phyloP scores from a whole-genome alignment of 1,140 invertebrate genomes.

The Anastatus disparis region DNA sequence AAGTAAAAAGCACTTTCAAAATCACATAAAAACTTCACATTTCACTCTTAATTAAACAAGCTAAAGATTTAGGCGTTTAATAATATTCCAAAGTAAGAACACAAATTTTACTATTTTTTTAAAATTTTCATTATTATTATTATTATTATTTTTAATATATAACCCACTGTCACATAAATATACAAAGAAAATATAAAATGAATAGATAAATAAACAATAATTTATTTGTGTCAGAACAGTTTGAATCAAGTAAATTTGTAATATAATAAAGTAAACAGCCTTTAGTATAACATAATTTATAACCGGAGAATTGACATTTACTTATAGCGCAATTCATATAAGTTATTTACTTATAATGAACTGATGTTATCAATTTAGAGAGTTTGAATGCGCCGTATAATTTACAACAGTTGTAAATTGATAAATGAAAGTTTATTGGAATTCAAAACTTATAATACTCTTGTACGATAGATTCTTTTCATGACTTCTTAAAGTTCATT shows the following conservation, averaged over 20 bases:
- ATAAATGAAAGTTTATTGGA: conserved; percentile 28
- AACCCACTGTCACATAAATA: too few species aligned
- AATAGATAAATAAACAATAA: neutral
- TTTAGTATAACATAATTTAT: neutral
- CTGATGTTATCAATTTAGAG: neutral
- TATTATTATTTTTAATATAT: too few species aligned
- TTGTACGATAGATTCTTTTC: neutral
- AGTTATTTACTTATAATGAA: conserved; percentile 23
- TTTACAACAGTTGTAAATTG: conserved; percentile 26
- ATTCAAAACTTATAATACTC: conserved; percentile 18
- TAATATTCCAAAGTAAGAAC: too few species aligned
- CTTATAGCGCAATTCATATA: neutral
- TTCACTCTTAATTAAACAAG: too few species aligned
- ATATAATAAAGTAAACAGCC: neutral
- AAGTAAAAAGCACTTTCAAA: too few species aligned
- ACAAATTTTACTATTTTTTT: too few species aligned
- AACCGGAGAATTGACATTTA: neutral
- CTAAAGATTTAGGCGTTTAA: too few species aligned
- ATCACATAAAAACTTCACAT: too few species aligned
- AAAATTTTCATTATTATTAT: too few species aligned
- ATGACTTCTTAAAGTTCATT: neutral
- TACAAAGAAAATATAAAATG: neutral
- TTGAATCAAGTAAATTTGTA: neutral
- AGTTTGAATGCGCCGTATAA: conserved; percentile 1
- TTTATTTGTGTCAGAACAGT: neutral